Conservation (phyloP, 2,797 vertebrate species). For the Oryzias sinensis region DNA sequence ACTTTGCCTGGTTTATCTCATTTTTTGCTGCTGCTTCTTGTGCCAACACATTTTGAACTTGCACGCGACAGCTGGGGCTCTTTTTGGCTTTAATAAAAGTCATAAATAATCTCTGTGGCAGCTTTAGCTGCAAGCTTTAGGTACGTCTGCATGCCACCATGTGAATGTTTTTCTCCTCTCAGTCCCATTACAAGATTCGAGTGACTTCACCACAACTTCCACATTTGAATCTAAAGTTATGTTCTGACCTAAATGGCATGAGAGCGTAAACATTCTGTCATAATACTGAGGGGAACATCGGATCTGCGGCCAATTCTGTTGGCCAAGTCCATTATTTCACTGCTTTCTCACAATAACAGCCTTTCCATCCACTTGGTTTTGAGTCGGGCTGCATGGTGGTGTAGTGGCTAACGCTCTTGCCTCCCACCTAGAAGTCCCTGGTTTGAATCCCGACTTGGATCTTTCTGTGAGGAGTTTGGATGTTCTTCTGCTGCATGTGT, state of each 20-base stretch:
- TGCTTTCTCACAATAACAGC: constrained; percentile 15
- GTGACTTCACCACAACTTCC: neutral
- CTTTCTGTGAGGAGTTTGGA: too few relatives aligned
- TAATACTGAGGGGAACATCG: constrained; percentile 10
- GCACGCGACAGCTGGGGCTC: neutral
- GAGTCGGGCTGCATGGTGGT: too few relatives aligned
- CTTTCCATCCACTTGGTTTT: constrained; percentile 19
- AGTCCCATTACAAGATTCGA: neutral
- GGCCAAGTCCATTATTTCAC: constrained; percentile 13
- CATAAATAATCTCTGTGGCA: neutral
- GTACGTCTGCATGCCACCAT: too few relatives aligned
- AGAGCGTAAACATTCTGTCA: constrained; percentile 32
- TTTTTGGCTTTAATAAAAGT: neutral
- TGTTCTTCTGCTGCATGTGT: too few relatives aligned
- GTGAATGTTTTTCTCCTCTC: constrained; percentile 4
- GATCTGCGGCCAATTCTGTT: constrained; percentile 34
- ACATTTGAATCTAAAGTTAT: constrained; percentile 2
- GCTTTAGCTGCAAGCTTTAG: too few relatives aligned
- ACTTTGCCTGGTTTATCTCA: too few relatives aligned
- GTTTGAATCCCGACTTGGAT: too few relatives aligned
- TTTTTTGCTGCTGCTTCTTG: too few relatives aligned
- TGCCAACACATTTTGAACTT: too few relatives aligned
- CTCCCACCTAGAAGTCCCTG: too few relatives aligned
- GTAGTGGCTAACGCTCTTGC: too few relatives aligned
- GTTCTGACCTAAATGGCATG: constrained; percentile 14